Evolutionary conservation across 2,888 invertebrate genomes (phyloP).

Genomic region (Patella ulyssiponensis): DNA sequence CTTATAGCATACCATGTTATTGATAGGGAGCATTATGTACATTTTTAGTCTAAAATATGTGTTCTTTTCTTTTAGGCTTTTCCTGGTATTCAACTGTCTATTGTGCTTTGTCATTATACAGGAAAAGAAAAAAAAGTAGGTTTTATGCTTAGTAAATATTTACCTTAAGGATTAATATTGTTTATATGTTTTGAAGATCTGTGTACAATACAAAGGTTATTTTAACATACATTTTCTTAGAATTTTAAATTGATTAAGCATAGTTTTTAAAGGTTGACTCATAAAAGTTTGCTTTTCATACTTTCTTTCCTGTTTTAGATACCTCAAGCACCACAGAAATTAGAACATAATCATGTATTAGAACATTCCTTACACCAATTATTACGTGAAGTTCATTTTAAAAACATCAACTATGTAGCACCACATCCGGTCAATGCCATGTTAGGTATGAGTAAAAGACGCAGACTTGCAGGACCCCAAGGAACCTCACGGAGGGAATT

Average conservation of each 20-base stretch:
- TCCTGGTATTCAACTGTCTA: constrained; percentile 92
- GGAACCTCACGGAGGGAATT: constrained; percentile 90
- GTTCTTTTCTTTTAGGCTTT: constrained; percentile 78
- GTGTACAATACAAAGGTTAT: no score
- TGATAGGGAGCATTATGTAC: neutral
- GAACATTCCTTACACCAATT: constrained; percentile 96
- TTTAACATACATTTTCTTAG: no score
- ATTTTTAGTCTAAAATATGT: constrained; percentile 1
- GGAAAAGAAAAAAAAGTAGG: constrained; percentile 75
- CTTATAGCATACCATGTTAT: neutral
- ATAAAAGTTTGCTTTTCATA: no score
- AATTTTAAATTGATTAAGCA: no score
- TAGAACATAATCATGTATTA: constrained; percentile 94
- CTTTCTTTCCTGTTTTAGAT: constrained; percentile 21
- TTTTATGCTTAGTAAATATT: neutral
- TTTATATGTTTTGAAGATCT: no score
- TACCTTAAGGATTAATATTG: no score
- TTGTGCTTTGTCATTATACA: constrained; percentile 90
- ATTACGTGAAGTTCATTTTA: constrained; percentile 90
- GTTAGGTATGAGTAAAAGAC: constrained; percentile 90
- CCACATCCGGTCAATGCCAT: constrained; percentile 96
- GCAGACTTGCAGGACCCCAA: constrained; percentile 91
- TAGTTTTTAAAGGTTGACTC: no score
- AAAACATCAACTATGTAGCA: constrained; percentile 92
- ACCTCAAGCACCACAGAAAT: constrained; percentile 49